Evolutionary conservation across 1,140 invertebrate species (phyloP).

Genomic region (Marisa cornuarietis): DNA sequence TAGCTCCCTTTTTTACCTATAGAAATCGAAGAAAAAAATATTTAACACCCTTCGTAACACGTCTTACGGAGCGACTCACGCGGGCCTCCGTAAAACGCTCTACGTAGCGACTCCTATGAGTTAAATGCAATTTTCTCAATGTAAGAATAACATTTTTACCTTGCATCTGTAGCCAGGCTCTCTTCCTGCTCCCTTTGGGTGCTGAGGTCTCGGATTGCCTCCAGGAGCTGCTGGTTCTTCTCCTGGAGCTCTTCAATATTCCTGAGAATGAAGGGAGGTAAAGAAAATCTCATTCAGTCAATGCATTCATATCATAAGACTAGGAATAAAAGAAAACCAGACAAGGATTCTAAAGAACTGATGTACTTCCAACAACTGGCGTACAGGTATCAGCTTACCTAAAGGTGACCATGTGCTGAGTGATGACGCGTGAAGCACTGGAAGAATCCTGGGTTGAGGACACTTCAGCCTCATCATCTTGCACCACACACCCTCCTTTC

Average conservation of each 20-base stretch:
- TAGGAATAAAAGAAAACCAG: no score
- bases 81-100: no score
- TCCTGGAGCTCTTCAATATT: conserved; percentile 87
- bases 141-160: conserved; percentile 29
- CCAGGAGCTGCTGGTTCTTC: conserved; percentile 85
- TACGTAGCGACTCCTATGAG: no score
- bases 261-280: conserved; percentile 58
- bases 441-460: conserved; percentile 51
- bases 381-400: conserved; percentile 43
- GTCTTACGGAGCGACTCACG: no score
- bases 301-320: no score
- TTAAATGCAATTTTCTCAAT: no score
- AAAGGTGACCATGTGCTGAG: conserved; percentile 87
- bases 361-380: no score
- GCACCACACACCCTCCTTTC: conserved; percentile 65
- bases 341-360: no score
- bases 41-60: no score
- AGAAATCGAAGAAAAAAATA: no score
- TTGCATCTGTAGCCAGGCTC: conserved; percentile 59
- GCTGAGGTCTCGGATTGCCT: conserved; percentile 83
- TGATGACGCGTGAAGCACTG: conserved; percentile 75
- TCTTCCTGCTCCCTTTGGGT: conserved; percentile 83
- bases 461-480: conserved; percentile 40
- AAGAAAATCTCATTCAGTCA: conserved; percentile 6
- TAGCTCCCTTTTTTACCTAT: no score